Conservation (phyloP, 2,888 invertebrate species). For the Parelbella ahira region DNA sequence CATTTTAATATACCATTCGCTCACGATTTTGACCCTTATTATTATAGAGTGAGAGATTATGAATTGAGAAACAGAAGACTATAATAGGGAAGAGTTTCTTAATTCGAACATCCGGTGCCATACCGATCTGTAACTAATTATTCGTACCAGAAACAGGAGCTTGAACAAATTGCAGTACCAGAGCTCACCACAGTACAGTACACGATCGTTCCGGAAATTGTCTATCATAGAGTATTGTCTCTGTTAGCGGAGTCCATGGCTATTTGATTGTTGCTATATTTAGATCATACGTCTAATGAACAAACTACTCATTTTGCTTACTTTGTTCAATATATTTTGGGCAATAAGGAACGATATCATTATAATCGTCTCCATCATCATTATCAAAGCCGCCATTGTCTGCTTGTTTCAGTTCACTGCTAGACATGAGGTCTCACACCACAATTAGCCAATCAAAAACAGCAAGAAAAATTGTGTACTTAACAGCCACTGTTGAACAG, state of each 20-base stretch:
- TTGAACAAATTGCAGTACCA: constrained; percentile 14
- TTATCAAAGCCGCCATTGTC: too few species aligned
- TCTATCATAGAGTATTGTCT: constrained; percentile 8
- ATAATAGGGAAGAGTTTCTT: constrained; percentile 31
- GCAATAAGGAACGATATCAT: too few species aligned
- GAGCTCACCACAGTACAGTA: too few species aligned
- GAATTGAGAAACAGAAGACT: constrained; percentile 1
- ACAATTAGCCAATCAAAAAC: too few species aligned
- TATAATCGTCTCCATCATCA: too few species aligned
- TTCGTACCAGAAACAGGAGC: constrained; percentile 30
- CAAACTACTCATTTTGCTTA: too few species aligned
- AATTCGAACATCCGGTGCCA: constrained; percentile 42
- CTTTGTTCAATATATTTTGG: too few species aligned
- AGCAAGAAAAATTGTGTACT: too few species aligned
- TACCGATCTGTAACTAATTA: constrained; percentile 38
- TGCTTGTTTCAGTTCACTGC: too few species aligned
- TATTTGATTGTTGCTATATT: constrained; percentile 3
- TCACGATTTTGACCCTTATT: constrained; percentile 1
- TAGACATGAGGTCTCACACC: too few species aligned
- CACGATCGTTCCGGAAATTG: constrained; percentile 12
- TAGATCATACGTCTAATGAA: too few species aligned
- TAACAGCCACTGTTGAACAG: too few species aligned
- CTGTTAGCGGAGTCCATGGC: not conserved
- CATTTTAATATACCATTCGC: constrained; percentile 4
- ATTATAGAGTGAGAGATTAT: not conserved